Conservation (phyloP, 2,113 vertebrate genomes). For the Hippocampus barbouri region DNA sequence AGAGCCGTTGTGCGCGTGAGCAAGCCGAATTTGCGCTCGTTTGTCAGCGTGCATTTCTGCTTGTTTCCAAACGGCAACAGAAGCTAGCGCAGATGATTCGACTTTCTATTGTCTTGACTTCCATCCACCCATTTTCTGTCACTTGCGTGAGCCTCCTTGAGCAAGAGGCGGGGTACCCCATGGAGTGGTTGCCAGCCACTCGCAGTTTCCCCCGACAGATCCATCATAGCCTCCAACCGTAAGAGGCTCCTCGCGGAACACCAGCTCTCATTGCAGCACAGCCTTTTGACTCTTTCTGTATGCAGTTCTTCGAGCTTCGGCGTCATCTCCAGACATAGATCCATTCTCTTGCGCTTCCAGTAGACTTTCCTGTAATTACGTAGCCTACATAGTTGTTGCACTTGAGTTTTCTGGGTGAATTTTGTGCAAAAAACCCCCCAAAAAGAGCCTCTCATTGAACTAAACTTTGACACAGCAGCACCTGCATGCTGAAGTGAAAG, state of each 20-base stretch:
- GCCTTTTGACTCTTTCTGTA: conserved; percentile 45
- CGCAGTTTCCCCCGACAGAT: not conserved
- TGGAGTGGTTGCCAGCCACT: not conserved
- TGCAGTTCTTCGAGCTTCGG: conserved; percentile 36
- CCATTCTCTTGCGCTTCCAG: conserved; percentile 45
- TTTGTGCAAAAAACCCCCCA: not conserved
- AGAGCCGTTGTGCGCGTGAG: no score
- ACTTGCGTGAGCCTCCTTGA: no score
- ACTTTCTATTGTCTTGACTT: no score
- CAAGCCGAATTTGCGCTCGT: no score
- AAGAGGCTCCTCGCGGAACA: conserved; percentile 30
- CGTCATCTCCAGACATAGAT: conserved; percentile 27
- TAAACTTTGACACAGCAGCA: not conserved
- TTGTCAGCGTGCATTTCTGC: no score
- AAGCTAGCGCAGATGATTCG: no score
- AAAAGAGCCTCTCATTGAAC: not conserved
- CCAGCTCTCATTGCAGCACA: conserved; percentile 31
- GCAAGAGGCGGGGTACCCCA: not conserved
- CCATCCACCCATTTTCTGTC: no score
- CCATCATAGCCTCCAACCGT: conserved; percentile 22
- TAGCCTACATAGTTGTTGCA: not conserved
- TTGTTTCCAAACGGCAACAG: no score
- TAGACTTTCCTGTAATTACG: conserved; percentile 19
- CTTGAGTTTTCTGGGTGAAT: not conserved
- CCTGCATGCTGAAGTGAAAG: not conserved